These are phyloP conservation scores for Cheirogaleus medius DNA, from an alignment of 2,113 vertebrate species.

Conservation along the genomic window DNA sequence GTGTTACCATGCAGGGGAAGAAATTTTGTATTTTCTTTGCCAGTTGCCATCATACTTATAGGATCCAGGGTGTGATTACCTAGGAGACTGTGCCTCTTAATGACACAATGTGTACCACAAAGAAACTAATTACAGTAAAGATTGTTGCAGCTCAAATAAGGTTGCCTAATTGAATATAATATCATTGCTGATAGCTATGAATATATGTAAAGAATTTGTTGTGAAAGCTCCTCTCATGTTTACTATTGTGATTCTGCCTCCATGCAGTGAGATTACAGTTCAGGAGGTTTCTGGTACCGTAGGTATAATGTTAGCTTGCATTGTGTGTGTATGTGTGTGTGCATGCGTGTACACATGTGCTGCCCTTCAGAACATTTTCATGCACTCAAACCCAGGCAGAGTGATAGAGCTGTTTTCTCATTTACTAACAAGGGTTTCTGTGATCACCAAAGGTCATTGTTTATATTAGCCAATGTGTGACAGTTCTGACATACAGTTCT, in stretches of 20 bases:
- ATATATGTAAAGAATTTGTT: slow-evolving; percentile 78
- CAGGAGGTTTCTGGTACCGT: slow-evolving; percentile 69
- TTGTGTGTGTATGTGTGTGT: not conserved
- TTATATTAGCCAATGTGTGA: not conserved
- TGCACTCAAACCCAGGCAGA: not conserved
- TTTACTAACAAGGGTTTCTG: slow-evolving; percentile 40
- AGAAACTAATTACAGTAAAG: slow-evolving; percentile 69
- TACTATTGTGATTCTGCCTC: slow-evolving; percentile 76
- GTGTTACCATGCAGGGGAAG: not conserved
- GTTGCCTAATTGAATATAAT: slow-evolving; percentile 77
- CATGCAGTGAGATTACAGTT: slow-evolving; percentile 70
- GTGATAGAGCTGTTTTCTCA: slow-evolving; percentile 54
- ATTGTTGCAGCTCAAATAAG: slow-evolving; percentile 54
- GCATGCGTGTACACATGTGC: rapidly evolving
- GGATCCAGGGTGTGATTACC: slow-evolving; percentile 3
- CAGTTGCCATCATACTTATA: not conserved
- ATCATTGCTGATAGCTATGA: slow-evolving; percentile 71
- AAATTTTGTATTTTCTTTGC: slow-evolving; percentile 58
- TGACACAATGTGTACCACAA: slow-evolving; percentile 29
- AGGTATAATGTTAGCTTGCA: slow-evolving; percentile 67
- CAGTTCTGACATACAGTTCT: not conserved
- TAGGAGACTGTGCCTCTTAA: not conserved
- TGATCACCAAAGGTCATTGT: slow-evolving; percentile 6
- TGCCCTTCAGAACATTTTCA: slow-evolving; percentile 59
- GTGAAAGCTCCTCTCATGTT: slow-evolving; percentile 76